Base-by-base conservation (phyloP, 2,888 invertebrate species). In the Trichogramma dendrolimi region DNA sequence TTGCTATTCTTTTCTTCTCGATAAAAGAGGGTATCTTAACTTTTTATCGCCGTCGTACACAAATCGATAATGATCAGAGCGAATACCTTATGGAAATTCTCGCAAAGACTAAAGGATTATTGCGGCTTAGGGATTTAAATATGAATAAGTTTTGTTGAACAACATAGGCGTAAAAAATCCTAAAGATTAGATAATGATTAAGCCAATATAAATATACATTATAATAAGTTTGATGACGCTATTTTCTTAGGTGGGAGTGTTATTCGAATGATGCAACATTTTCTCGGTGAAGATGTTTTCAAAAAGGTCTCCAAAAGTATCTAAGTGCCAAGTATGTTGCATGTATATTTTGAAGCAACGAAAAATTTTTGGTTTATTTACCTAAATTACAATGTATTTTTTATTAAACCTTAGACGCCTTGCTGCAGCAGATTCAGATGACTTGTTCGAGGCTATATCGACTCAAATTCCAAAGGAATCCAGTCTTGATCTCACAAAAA, bases 261-360 rank as follows among this genome's bases (percentile, higher is more conserved):
- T 40, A 81, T 85, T 54, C 80, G 83, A 8, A 85, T 85, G 84
- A 79, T 83, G 76, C 81, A 83, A 60, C 82, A 84, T 67, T 79
- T 82, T 71, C 73, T 85, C 5, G 66, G 68, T 1, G 83, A 86
- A 59, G 80, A 80, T 49, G 77, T 83, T 5, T 87, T 89, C 81
- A 81, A 61, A 75, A 76, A 43, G 88, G 87, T 8, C 75, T 85
- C 1, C 70, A 75, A 40, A 74, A 73, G 47, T 84, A 66, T 39
- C 44, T 67, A 8, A 42, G 8, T 6, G 14, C 40, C 27, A 39
- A 83, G 62, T 64, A 62, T 59, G 46, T 4, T 42, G 10, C 4
- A 6, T 7, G 49, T 53, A 72, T 71, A 71, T 64, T 6, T 72
- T 70, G 48, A 77, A 78, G 44, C 4, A 27, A 83, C 83, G 69